Base-by-base conservation (phyloP, 2,113 vertebrate species). In the Forbesichthys papilliferus region DNA sequence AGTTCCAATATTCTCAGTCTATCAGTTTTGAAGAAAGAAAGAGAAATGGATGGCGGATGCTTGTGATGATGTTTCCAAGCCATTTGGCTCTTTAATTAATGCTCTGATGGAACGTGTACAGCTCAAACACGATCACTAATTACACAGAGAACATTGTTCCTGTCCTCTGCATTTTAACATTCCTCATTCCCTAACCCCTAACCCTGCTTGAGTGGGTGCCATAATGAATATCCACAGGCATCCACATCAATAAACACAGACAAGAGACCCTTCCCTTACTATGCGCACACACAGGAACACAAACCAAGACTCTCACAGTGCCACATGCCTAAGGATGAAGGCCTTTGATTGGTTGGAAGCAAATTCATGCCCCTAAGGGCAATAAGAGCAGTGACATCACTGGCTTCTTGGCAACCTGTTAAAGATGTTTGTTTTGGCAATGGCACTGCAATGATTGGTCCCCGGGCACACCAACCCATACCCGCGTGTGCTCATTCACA, bases 381-480 rank as follows among this genome's bases (percentile, higher is more conserved):
- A 27, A 66, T 61, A 48, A 8, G 20, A 61, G 66, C 60, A 12
- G 56, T 70, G 79, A 87, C 78, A 74, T 86, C 65, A 59, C 53
- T 9, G 70, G 52, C 72, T 68, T 70, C 78, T 82, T 81, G 78
- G 75, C 77, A 73, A 68, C 71, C 70, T 3, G 14, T 64, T 7
- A 18, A 66, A 60, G 62, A 74, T 14, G 36, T 85, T 86, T 88
- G 84, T 61, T 76, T 85, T 81, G 74, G 83, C 81, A 79, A 75
- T 67, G 16, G 72, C 64, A 5, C 36, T 51, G 46, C 75, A 70
- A 68, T 18, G 36, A 84, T 63, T 67, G 79, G 69, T 75, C 67
- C 77, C 79, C 4, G n/a, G 80, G 75, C 47, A 53, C 3, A 20
- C 60, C 0, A 2, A 3, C 59, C 60, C n/a, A 2, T 72, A 56